These are phyloP conservation scores for Phodopus roborovskii DNA, from an alignment of 2,113 vertebrate genomes.

Conservation along the genomic window DNA sequence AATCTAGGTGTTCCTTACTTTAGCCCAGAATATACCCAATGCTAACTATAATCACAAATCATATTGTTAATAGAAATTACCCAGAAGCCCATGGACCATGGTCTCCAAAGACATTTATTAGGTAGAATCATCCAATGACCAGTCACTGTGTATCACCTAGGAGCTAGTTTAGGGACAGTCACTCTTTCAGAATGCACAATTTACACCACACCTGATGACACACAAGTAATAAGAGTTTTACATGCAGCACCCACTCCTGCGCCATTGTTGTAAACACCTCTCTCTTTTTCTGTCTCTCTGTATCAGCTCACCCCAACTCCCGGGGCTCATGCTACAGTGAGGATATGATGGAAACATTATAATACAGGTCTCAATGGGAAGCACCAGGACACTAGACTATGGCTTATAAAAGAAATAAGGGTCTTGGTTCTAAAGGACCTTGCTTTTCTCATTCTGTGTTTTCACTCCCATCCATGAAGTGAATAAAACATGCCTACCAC, in stretches of 20 bases:
- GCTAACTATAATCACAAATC: neutral
- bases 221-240: neutral
- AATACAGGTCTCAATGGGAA: neutral
- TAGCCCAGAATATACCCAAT: neutral
- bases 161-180: neutral
- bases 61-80: neutral
- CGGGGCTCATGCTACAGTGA: no score
- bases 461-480: neutral
- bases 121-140: neutral
- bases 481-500: neutral
- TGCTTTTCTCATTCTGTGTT: no score
- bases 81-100: neutral
- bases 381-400: neutral
- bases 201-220: neutral
- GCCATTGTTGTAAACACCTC: no score
- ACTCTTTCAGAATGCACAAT: neutral
- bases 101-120: neutral
- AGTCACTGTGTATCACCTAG: neutral
- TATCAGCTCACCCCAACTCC: no score
- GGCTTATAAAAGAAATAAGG: neutral
- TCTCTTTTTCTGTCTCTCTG: neutral
- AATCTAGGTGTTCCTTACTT: neutral
- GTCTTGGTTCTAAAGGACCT: neutral
- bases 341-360: neutral
- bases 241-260: accelerated